phyloP scores from a whole-genome alignment of 2,113 vertebrate species.

The Malurus elegans region DNA sequence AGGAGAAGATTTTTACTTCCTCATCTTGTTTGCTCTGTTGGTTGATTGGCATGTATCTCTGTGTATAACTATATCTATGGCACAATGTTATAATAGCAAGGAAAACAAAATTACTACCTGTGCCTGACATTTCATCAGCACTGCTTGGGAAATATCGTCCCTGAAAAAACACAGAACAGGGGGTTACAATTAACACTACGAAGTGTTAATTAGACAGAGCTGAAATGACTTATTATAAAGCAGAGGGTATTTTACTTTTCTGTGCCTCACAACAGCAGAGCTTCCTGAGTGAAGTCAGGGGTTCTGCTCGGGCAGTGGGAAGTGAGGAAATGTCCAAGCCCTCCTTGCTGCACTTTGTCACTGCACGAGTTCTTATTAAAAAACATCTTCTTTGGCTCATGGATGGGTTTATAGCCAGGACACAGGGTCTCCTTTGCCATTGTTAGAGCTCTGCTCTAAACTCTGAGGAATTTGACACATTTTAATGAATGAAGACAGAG shows the following conservation, averaged over 20 bases:
- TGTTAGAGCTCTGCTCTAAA: conserved; percentile 48
- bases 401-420: background rate
- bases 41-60: conserved; percentile 61
- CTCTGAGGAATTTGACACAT: conserved; percentile 64
- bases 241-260: conserved; percentile 46
- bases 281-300: conserved; percentile 38
- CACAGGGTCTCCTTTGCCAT: conserved; percentile 5
- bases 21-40: conserved; percentile 49
- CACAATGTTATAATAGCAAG: conserved; percentile 68
- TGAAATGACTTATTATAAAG: conserved; percentile 50
- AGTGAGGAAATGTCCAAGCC: conserved; percentile 16
- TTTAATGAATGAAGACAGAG: conserved; percentile 61
- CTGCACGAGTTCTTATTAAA: conserved; percentile 16
- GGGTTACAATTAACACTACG: conserved; percentile 70
- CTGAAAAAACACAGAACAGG: conserved; percentile 55
- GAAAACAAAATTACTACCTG: conserved; percentile 62
- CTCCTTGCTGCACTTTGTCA: conserved; percentile 4
- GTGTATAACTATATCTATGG: conserved; percentile 65
- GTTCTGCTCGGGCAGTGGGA: background rate
- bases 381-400: background rate
- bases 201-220: conserved; percentile 70
- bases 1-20: conserved; percentile 37
- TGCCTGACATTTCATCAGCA: conserved; percentile 63
- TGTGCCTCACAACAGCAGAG: conserved; percentile 27
- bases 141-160: conserved; percentile 58